Percentiles rank a stretch among this genome's conserved stretches.
phyloP scores from a whole-genome alignment of 2,888 invertebrate genomes.

The Maniola hyperantus region DNA sequence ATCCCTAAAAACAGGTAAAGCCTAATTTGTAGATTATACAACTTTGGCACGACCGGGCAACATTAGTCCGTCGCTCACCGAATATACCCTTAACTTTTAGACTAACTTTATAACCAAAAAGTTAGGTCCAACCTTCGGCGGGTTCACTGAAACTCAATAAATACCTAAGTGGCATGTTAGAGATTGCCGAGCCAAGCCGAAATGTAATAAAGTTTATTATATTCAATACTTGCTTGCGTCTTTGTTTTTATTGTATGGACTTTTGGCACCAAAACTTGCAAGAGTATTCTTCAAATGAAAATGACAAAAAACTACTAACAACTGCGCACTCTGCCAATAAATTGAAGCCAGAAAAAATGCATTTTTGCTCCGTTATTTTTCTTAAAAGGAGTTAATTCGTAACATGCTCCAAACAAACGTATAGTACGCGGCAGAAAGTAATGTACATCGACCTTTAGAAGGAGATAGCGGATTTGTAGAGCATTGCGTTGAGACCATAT shows the following conservation, averaged over 20 bases:
- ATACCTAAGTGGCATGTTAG: conserved; percentile 19
- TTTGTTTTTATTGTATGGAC: neutral
- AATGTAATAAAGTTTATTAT: conserved; percentile 18
- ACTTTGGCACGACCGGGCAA: neutral
- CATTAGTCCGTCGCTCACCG: neutral
- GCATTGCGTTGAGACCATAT: too few relatives aligned
- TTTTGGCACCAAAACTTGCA: conserved; percentile 5
- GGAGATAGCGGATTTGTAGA: too few relatives aligned
- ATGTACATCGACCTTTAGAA: too few relatives aligned
- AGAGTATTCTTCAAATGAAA: conserved; percentile 2
- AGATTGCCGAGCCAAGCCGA: conserved; percentile 7
- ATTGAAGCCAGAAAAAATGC: neutral
- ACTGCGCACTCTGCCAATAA: neutral
- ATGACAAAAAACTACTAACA: neutral
- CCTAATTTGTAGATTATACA: neutral
- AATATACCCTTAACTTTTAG: conserved; percentile 13
- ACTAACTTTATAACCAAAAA: conserved; percentile 23
- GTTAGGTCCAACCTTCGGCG: conserved; percentile 8
- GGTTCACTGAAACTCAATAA: conserved; percentile 18
- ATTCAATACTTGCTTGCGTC: conserved; percentile 5
- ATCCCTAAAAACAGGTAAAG: too few relatives aligned
- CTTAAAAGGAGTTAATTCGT: too few relatives aligned
- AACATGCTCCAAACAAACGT: too few relatives aligned
- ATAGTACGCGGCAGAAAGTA: too few relatives aligned
- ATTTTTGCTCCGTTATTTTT: neutral